Evolutionary conservation across 1,140 invertebrate species (phyloP).

Genomic region (Calosoma granatense): DNA sequence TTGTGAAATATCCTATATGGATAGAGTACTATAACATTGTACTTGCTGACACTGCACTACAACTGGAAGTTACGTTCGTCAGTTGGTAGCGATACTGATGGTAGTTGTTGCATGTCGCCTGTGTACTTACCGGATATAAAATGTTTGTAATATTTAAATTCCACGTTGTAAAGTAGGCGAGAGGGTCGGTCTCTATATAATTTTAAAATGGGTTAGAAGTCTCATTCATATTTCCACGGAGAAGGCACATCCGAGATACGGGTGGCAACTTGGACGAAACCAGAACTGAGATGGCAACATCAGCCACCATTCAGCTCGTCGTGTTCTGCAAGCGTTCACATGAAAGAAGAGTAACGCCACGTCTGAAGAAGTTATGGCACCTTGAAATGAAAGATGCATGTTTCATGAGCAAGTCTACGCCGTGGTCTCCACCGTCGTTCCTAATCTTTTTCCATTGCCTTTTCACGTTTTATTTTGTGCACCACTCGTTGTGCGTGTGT

Average conservation of each 20-base stretch:
- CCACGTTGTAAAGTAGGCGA: too few relatives aligned
- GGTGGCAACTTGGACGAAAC: background rate
- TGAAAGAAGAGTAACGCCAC: background rate
- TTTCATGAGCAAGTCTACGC: background rate
- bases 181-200: background rate
- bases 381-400: conserved; percentile 9
- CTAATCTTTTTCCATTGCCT: conserved; percentile 1
- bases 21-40: too few relatives aligned
- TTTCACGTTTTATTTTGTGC: conserved; percentile 7
- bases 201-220: background rate
- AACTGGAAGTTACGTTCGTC: too few relatives aligned
- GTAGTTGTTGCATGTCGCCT: too few relatives aligned
- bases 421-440: background rate
- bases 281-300: background rate
- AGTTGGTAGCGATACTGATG: too few relatives aligned
- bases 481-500: background rate
- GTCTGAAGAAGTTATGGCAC: conserved; percentile 8
- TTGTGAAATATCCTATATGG: too few relatives aligned
- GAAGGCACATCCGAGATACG: background rate
- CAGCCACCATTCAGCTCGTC: background rate
- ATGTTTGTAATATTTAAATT: too few relatives aligned
- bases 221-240: background rate
- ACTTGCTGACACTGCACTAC: too few relatives aligned
- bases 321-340: background rate
- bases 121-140: too few relatives aligned